Percentiles rank a stretch among this genome's conserved stretches.
These are phyloP conservation scores for Scaptomyza polygonia DNA, from an alignment of 2,888 invertebrate genomes.

Conservation along the genomic window DNA sequence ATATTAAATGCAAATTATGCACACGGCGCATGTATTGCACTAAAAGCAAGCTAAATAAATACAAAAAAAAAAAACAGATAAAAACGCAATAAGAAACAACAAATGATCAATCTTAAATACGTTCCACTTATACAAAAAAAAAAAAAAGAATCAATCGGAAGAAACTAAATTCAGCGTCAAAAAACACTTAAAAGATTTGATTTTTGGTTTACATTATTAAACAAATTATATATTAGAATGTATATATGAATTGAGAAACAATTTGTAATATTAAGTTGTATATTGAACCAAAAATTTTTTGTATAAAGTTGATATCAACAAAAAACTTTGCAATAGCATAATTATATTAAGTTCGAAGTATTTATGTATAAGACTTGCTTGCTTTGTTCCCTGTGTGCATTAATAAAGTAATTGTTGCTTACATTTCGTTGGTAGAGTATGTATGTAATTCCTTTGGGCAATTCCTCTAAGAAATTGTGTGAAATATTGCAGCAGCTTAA, in stretches of 20 bases:
- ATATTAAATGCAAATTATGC: constrained; percentile 14
- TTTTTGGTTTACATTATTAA: constrained; percentile 11
- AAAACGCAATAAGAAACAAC: constrained; percentile 6
- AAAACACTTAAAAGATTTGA: background rate
- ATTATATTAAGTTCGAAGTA: constrained; percentile 13
- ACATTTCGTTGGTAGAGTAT: constrained; percentile 21
- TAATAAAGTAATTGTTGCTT: constrained; percentile 4
- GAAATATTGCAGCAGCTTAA: constrained; percentile 4
- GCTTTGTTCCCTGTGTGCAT: constrained; percentile 29
- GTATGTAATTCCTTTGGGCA: background rate
- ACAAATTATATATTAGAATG: constrained; percentile 6
- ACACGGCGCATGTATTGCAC: constrained; percentile 20
- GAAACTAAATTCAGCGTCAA: background rate
- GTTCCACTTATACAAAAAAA: constrained; percentile 20
- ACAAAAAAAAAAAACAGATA: constrained; percentile 21
- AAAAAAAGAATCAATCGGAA: constrained; percentile 16
- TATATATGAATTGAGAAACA: constrained; percentile 3
- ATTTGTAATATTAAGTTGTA: constrained; percentile 12
- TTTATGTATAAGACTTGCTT: constrained; percentile 23
- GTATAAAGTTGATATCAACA: constrained; percentile 4
- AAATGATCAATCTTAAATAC: constrained; percentile 4
- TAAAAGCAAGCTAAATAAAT: constrained; percentile 15
- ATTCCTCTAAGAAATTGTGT: constrained; percentile 13
- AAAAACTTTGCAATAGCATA: constrained; percentile 4
- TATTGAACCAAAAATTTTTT: constrained; percentile 10